These are phyloP conservation scores for Helicolenus hilgendorfi DNA, from an alignment of 2,797 vertebrate species.

Conservation along the genomic window DNA sequence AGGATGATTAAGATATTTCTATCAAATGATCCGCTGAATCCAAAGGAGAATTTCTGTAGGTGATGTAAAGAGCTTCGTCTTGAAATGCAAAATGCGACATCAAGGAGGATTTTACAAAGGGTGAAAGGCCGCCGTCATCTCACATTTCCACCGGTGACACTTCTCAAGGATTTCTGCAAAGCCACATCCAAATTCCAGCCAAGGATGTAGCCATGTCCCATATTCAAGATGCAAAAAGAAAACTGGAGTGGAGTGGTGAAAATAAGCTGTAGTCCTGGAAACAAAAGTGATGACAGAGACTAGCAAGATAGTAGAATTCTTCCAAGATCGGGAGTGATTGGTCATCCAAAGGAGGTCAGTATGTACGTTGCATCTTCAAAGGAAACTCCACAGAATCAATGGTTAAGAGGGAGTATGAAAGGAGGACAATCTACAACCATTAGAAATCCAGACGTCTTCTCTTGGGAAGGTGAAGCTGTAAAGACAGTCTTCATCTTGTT, in stretches of 20 bases:
- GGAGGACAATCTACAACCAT: background rate
- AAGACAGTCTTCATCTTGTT: constrained; percentile 15
- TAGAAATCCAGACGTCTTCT: constrained; percentile 12
- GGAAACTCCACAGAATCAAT: background rate
- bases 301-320: constrained; percentile 1
- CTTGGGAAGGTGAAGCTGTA: background rate
- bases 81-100: background rate
- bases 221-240: background rate
- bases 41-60: constrained; percentile 8
- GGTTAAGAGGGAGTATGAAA: background rate
- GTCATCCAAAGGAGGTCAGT: background rate
- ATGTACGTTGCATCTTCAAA: constrained; percentile 20
- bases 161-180: constrained; percentile 38
- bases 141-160: background rate
- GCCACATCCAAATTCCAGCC: background rate
- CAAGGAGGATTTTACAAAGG: constrained; percentile 14
- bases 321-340: background rate
- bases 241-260: background rate
- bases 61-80: background rate
- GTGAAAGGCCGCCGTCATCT: background rate
- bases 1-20: background rate
- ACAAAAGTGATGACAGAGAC: background rate
- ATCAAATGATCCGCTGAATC: background rate
- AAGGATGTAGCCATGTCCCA: background rate
- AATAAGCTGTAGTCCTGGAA: background rate